Conservation (phyloP, 2,113 vertebrate species). For the Campylomormyrus numenius region DNA sequence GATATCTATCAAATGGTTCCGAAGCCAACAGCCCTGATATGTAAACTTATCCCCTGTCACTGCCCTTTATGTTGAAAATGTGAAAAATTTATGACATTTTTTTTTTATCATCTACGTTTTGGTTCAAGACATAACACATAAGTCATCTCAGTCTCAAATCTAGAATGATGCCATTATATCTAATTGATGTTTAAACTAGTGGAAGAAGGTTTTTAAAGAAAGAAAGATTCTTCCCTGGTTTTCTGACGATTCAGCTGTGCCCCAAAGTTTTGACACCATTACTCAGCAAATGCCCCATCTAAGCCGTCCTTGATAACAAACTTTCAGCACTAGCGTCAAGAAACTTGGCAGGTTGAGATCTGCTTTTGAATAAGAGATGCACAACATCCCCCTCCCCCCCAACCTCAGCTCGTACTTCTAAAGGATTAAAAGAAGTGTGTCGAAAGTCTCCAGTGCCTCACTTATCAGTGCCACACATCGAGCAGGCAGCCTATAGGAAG, state of each 20-base stretch:
- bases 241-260: not conserved
- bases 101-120: not conserved
- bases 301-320: not conserved
- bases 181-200: not conserved
- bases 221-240: not conserved
- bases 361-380: conserved; percentile 26
- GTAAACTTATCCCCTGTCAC: not conserved
- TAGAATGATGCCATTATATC: not conserved
- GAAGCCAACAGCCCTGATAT: not conserved
- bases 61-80: not conserved
- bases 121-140: not conserved
- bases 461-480: conserved; percentile 44
- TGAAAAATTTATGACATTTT: not conserved
- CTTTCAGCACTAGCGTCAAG: not conserved
- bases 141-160: not conserved
- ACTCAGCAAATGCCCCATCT: not conserved
- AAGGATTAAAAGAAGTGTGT: conserved; percentile 1
- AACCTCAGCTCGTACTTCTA: not conserved
- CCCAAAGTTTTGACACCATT: not conserved
- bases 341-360: not conserved
- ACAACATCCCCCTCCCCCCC: conserved; percentile 15
- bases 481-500: conserved; percentile 31
- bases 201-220: not conserved
- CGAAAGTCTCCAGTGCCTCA: conserved; percentile 22
- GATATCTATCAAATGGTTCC: not conserved